These are phyloP conservation scores for Geodia barretti DNA, from an alignment of 37 sponge, comb jelly and placozoan species.

Conservation along the genomic window DNA sequence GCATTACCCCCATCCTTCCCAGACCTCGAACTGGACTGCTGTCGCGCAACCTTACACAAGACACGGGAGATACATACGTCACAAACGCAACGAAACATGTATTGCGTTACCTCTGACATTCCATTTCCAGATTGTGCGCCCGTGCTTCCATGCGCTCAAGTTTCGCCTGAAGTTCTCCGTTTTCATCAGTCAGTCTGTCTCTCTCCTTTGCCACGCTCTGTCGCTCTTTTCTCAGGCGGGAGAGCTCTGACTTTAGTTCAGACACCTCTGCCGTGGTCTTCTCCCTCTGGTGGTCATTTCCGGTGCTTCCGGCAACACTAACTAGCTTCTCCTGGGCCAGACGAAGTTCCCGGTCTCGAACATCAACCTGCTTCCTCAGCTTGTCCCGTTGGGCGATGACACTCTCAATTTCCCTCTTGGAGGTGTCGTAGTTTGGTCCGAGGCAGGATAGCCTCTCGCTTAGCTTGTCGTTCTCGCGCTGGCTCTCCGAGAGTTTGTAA, in stretches of 20 bases:
- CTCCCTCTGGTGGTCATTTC: not conserved
- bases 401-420: constrained; percentile 11
- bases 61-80: too few relatives aligned
- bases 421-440: constrained; percentile 12
- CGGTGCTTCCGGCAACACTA: not conserved
- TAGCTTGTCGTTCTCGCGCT: constrained; percentile 45
- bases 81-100: too few relatives aligned
- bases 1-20: not conserved
- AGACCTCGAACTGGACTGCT: constrained; percentile 10
- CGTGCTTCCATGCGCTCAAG: not conserved
- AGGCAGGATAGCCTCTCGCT: constrained; percentile 35
- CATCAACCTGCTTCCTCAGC: constrained; percentile 23
- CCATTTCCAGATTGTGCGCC: not conserved
- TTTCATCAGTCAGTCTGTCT: constrained; percentile 27
- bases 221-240: not conserved
- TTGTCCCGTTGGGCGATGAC: constrained; percentile 25
- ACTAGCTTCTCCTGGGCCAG: constrained; percentile 12
- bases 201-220: constrained; percentile 22
- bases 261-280: not conserved
- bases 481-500: constrained; percentile 45
- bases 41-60: not conserved
- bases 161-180: constrained; percentile 10
- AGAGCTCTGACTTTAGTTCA: constrained; percentile 1
- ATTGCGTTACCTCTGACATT: constrained; percentile 6
- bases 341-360: constrained; percentile 24